Base-by-base conservation (phyloP, 2,797 vertebrate species). In the Rhinella marina region DNA sequence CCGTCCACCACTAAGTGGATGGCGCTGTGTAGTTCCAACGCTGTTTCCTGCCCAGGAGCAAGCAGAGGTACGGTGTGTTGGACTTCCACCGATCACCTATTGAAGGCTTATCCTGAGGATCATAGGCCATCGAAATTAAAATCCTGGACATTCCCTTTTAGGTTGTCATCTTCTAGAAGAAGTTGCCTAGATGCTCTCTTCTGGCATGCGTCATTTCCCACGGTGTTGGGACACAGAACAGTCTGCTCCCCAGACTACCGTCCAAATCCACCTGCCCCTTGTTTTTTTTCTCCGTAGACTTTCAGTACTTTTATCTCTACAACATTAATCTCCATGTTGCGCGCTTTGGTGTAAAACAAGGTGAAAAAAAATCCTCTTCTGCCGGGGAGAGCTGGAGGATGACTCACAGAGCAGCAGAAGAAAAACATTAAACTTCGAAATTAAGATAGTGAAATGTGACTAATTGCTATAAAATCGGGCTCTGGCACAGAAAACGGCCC, bases 371-470 rank as follows among this genome's bases (percentile, higher is more conserved):
- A 84, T 61, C 2, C 32, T 16, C 41, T 25, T 75, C 29, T 75
- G 70, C n/a, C 41, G 23, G 32, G 72, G 70, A 84, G 29, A 75
- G 29, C 19, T 8, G 50, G 21, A 21, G 56, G 54, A 27, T 85
- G 83, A 85, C 3, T 77, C 72, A 77, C 21, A 2, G 12, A 12
- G 17, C 50, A 68, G 50, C 32, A 7, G 29, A 83, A 29, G 32
- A 57, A 59, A 75, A 77, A 76, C 56, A 62, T 76, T 81, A 61
- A 62, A 48, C 57, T 7, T 7, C 41, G 25, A 62, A 12, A 50
- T 61, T 76, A 62, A 77, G 83, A 77, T 85, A 76, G 56, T 52
- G 72, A 76, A 17, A 76, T 25, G 57, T 85, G 83, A 85, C 57
- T 76, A 85, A 85, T 48, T 75, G 16, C 83, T 27, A 17, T 27